Evolutionary conservation across 2,797 vertebrate species (phyloP).

Genomic region (Aeoliscus strigatus): DNA sequence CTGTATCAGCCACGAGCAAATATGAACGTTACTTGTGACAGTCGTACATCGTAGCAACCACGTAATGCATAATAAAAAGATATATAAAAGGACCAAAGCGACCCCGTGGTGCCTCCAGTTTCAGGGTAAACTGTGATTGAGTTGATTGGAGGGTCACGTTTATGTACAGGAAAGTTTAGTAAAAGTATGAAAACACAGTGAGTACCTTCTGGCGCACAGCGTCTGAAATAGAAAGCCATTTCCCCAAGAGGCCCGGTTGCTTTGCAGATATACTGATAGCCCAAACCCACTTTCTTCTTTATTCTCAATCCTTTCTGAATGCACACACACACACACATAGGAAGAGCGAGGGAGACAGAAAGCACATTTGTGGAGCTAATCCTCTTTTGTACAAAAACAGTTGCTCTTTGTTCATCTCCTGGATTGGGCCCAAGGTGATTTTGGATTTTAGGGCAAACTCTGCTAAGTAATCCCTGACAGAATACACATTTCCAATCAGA

Average conservation of each 20-base stretch:
- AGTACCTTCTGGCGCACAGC: no score
- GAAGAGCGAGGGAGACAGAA: slow-evolving; percentile 27
- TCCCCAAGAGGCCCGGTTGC: slow-evolving; percentile 45
- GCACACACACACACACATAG: no score
- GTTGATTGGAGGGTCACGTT: slow-evolving; percentile 13
- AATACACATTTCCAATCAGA: slow-evolving; percentile 57
- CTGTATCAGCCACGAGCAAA: no score
- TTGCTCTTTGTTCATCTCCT: slow-evolving; percentile 40
- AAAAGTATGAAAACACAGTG: slow-evolving; percentile 44
- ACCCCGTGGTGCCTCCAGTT: no score
- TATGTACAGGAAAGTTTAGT: slow-evolving; percentile 39
- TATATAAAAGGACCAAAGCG: no score
- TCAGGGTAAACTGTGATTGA: no score
- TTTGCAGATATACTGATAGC: slow-evolving; percentile 46
- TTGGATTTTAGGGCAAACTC: slow-evolving; percentile 36
- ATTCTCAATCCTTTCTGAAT: slow-evolving; percentile 34
- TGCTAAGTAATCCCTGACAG: slow-evolving; percentile 53
- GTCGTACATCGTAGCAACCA: no score
- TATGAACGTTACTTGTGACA: no score
- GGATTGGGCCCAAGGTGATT: slow-evolving; percentile 54
- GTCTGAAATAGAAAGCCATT: slow-evolving; percentile 21
- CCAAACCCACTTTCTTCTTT: slow-evolving; percentile 44
- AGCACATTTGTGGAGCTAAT: slow-evolving; percentile 45
- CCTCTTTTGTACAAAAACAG: slow-evolving; percentile 42
- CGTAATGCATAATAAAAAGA: no score